Conservation (phyloP, 1,140 invertebrate genomes). For the Trachelipus rathkii region DNA sequence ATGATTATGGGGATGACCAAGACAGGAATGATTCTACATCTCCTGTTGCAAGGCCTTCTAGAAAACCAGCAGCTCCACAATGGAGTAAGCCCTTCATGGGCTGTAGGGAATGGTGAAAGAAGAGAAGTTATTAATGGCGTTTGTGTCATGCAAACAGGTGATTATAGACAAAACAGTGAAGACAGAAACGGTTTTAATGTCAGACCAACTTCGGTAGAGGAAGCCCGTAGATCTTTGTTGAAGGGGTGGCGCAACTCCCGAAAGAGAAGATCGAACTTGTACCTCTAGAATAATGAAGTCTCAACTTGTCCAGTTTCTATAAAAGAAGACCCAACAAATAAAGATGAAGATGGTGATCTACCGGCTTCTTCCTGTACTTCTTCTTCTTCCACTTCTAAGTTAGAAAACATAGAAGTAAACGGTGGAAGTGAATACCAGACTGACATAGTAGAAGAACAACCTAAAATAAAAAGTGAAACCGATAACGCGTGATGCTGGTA, state of each 20-base stretch:
- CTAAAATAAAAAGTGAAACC: conserved; percentile 19
- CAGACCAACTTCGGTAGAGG: conserved; percentile 38
- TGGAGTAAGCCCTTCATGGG: conserved; percentile 94
- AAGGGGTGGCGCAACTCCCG: conserved; percentile 29
- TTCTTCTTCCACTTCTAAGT: not conserved
- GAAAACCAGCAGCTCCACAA: conserved; percentile 91
- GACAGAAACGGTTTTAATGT: conserved; percentile 30
- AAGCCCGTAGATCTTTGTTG: conserved; percentile 36
- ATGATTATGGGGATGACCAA: conserved; percentile 60
- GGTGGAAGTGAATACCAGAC: not conserved
- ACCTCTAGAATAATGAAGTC: not conserved
- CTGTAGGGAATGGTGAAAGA: conserved; percentile 50
- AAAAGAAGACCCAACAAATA: not conserved
- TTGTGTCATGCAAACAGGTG: conserved; percentile 70
- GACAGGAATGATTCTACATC: conserved; percentile 51
- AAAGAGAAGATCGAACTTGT: conserved; percentile 12
- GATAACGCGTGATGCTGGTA: conserved; percentile 5
- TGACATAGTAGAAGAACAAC: conserved; percentile 25
- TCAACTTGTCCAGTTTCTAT: not conserved
- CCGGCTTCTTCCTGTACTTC: too few species aligned
- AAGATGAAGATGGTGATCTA: not conserved
- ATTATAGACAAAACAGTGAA: conserved; percentile 38
- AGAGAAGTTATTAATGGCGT: conserved; percentile 81
- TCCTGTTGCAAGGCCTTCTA: conserved; percentile 45
- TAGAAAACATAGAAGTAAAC: not conserved